Conservation (phyloP, 2,888 invertebrate genomes). For the Anarsia innoxiella region DNA sequence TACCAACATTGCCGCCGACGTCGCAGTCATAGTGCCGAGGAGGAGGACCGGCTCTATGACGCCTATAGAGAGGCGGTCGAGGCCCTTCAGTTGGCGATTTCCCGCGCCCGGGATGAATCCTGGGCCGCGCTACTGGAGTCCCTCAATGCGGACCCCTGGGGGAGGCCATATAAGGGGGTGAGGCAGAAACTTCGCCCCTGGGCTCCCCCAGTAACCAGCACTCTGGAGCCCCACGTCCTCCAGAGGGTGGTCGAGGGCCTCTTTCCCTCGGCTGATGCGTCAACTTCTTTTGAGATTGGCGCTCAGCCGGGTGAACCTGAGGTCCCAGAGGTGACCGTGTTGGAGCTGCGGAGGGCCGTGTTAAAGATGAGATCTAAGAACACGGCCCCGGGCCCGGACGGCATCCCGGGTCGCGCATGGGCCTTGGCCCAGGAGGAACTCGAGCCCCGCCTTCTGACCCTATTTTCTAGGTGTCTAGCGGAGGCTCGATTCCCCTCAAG, state of each 20-base stretch:
- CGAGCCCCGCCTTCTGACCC: not conserved
- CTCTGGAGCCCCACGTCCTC: not conserved
- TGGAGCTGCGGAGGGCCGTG: not conserved
- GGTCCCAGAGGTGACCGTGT: not conserved
- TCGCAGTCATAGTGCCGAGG: not conserved
- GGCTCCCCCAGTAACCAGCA: not conserved
- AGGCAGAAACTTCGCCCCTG: not conserved
- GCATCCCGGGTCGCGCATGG: not conserved
- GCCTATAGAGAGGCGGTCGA: not conserved
- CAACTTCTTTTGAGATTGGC: not conserved
- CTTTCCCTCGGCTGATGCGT: not conserved
- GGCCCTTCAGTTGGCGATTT: not conserved
- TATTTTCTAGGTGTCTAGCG: not conserved
- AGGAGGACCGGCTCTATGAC: not conserved
- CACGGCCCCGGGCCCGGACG: not conserved
- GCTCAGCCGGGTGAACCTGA: not conserved
- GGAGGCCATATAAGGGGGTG: not conserved
- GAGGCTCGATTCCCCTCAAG: not conserved
- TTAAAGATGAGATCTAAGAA: not conserved
- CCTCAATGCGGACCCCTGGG: not conserved
- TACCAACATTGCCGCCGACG: not conserved
- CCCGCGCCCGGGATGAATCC: not conserved
- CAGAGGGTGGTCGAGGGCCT: not conserved
- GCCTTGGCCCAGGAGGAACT: not conserved
- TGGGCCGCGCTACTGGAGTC: not conserved